These are phyloP conservation scores for Drosophila kohkoa DNA, from an alignment of 1,140 invertebrate genomes.

Conservation along the genomic window DNA sequence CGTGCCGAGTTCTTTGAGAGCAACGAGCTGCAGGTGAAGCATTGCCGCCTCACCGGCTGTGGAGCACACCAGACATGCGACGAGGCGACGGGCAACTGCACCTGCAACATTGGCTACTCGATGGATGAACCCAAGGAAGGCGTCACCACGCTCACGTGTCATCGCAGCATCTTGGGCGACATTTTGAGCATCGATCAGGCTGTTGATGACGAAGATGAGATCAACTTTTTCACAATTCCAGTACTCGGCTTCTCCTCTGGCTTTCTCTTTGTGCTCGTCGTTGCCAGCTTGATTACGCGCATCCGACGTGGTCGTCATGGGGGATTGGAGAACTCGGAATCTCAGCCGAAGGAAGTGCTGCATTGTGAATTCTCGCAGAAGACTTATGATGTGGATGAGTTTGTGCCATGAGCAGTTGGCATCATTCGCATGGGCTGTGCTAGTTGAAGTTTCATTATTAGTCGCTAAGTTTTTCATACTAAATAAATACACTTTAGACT, in stretches of 20 bases:
- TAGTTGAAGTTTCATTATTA: constrained; percentile 61
- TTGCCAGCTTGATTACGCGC: constrained; percentile 48
- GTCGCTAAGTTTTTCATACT: constrained; percentile 37
- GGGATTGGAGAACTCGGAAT: neutral
- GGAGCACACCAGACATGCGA: constrained; percentile 57
- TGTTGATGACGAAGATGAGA: constrained; percentile 57
- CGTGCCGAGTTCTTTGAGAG: constrained; percentile 64
- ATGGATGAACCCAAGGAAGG: constrained; percentile 25
- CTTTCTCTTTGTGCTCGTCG: constrained; percentile 43
- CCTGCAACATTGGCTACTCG: constrained; percentile 51
- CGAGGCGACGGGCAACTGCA: constrained; percentile 40
- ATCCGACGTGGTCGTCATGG: constrained; percentile 29
- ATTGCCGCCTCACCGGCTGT: constrained; percentile 52
- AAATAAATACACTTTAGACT: constrained; percentile 41
- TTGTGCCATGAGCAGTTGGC: constrained; percentile 49
- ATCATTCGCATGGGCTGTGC: constrained; percentile 47
- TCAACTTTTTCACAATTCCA: constrained; percentile 65
- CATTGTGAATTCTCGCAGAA: constrained; percentile 67
- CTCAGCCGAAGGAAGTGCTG: constrained; percentile 47
- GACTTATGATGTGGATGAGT: constrained; percentile 64
- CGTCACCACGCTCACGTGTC: constrained; percentile 31
- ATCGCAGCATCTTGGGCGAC: constrained; percentile 50
- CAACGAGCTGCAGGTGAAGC: constrained; percentile 43
- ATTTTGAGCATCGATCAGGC: constrained; percentile 59
- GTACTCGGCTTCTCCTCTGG: constrained; percentile 64